Conservation (phyloP, 2,888 invertebrate genomes). For the Rhogogaster chlorosoma region DNA sequence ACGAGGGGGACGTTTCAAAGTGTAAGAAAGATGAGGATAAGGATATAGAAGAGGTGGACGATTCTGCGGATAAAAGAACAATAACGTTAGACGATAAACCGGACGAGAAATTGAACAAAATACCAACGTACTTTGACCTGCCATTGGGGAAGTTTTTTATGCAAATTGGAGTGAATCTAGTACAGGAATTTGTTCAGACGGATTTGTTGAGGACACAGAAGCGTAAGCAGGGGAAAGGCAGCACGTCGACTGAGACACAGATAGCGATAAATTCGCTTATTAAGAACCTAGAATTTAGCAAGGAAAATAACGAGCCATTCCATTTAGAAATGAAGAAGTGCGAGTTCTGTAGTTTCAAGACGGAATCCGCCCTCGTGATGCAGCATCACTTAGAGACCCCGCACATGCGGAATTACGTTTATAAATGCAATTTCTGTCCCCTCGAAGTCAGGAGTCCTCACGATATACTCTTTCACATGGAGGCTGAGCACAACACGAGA, state of each 20-base stretch:
- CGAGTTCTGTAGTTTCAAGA: constrained; percentile 93
- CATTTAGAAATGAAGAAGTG: constrained; percentile 89
- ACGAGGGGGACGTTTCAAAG: constrained; percentile 66
- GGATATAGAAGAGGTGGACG: constrained; percentile 60
- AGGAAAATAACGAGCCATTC: constrained; percentile 91
- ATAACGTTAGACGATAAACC: constrained; percentile 54
- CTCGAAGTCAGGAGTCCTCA: constrained; percentile 91
- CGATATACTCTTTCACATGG: constrained; percentile 95
- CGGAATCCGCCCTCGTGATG: constrained; percentile 91
- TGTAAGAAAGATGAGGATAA: constrained; percentile 67
- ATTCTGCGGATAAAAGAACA: constrained; percentile 61
- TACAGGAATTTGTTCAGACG: constrained; percentile 96
- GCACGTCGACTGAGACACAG: constrained; percentile 85
- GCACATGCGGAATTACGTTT: constrained; percentile 92
- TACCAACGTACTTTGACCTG: constrained; percentile 90
- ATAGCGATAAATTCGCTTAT: constrained; percentile 90
- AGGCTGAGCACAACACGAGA: constrained; percentile 91
- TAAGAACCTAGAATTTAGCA: constrained; percentile 91
- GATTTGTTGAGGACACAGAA: constrained; percentile 93
- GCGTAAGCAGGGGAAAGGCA: constrained; percentile 87
- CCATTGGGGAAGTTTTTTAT: constrained; percentile 94
- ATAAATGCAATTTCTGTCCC: constrained; percentile 92
- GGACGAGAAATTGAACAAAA: constrained; percentile 76
- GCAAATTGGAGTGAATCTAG: constrained; percentile 93
- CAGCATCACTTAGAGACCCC: constrained; percentile 94